Evolutionary conservation across 2,113 vertebrate genomes (phyloP).

Genomic region (Rissa tridactyla): DNA sequence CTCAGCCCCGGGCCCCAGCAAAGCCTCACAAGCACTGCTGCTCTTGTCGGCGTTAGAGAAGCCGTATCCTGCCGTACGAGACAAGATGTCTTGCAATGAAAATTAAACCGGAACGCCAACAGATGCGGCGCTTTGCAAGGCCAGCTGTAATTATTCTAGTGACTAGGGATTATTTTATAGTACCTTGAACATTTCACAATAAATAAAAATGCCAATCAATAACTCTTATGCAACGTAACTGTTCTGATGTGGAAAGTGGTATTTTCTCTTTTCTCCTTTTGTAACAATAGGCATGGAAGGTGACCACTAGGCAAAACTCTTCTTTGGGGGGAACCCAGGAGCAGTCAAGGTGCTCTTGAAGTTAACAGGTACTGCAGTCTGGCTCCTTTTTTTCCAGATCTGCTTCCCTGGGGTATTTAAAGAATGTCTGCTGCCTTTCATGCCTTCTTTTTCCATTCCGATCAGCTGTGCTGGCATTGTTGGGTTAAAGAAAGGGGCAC

Average conservation of each 20-base stretch:
- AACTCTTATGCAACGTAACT: neutral
- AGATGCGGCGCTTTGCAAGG: neutral
- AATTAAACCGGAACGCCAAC: neutral
- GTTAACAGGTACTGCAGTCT: neutral
- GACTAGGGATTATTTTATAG: neutral
- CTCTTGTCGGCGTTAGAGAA: constrained; percentile 49
- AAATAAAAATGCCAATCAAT: neutral
- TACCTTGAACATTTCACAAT: neutral
- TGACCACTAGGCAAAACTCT: neutral
- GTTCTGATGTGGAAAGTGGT: neutral
- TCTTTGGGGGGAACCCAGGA: neutral
- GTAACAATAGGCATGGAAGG: neutral
- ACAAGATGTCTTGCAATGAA: constrained; percentile 17
- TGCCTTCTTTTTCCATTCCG: neutral
- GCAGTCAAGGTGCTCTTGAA: neutral
- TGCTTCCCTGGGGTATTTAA: neutral
- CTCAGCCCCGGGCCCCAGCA: constrained; percentile 46
- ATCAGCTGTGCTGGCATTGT: neutral
- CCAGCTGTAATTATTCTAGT: neutral
- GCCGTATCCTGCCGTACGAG: constrained; percentile 15
- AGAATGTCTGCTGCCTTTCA: neutral
- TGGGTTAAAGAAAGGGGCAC: neutral
- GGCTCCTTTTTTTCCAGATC: neutral
- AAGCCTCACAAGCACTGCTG: constrained; percentile 49
- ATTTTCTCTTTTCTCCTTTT: neutral